Percentiles rank a stretch among this genome's conserved stretches.
Evolutionary conservation across 64 coral and sea anemone species (phyloP).

Genomic region (Stichodactyla helianthus): DNA sequence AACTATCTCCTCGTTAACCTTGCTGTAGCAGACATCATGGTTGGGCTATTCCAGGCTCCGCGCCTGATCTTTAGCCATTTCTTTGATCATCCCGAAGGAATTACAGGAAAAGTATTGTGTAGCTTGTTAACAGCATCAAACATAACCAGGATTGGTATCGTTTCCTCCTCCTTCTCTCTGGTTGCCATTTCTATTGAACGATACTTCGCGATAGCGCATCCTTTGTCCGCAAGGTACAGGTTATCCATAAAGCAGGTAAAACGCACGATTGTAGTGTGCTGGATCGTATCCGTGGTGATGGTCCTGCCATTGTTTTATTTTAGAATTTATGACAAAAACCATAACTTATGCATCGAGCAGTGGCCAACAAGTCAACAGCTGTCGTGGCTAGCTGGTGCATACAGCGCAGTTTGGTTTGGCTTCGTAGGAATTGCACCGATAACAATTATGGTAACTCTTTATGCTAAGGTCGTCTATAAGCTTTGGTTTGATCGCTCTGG

Average conservation of each 20-base stretch:
- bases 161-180: background rate
- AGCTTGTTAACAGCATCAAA: background rate
- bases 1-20: too few relatives aligned
- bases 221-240: background rate
- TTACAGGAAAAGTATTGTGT: background rate
- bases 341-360: background rate
- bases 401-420: background rate
- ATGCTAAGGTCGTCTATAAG: too few relatives aligned
- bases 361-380: background rate
- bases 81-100: background rate
- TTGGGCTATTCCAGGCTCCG: background rate
- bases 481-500: background rate
- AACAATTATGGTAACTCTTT: too few relatives aligned
- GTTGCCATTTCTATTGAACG: background rate
- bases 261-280: background rate
- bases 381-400: background rate
- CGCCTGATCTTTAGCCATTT: too few relatives aligned
- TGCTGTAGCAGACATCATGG: background rate
- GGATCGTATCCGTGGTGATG: background rate
- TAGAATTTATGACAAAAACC: background rate
- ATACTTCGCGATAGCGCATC: background rate
- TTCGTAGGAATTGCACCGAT: background rate
- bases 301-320: background rate
- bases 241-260: background rate
- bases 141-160: background rate